Conservation (phyloP, 2,113 vertebrate genomes). For the Bambusicola thoracicus region DNA sequence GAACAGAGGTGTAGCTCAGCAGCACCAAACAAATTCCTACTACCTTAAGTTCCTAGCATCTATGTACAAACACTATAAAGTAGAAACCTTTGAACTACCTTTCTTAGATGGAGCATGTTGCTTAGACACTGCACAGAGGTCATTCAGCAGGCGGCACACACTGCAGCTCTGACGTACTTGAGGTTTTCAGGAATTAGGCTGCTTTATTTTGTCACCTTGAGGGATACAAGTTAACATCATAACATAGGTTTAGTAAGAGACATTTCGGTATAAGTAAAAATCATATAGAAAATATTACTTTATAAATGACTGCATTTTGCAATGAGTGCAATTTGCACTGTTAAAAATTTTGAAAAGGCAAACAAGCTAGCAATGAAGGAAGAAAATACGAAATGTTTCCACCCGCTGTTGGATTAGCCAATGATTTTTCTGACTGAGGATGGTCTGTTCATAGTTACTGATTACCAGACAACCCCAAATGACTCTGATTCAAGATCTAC, state of each 20-base stretch:
- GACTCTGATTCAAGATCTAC: neutral
- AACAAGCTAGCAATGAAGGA: neutral
- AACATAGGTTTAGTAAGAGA: neutral
- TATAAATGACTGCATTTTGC: neutral
- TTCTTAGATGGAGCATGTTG: rapidly evolving
- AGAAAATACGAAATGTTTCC: neutral
- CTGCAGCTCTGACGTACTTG: neutral
- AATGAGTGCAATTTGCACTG: too few relatives aligned
- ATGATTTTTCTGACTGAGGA: constrained; percentile 33
- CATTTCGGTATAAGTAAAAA: neutral
- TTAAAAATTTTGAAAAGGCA: neutral
- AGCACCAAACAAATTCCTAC: neutral
- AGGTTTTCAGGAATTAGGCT: neutral
- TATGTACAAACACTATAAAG: neutral
- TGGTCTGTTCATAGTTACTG: neutral
- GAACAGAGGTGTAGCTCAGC: neutral
- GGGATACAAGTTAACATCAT: neutral
- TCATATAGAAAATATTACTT: neutral
- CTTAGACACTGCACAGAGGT: neutral
- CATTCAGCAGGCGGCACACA: neutral
- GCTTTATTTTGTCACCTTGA: neutral
- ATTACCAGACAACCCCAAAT: constrained; percentile 36
- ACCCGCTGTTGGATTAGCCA: neutral
- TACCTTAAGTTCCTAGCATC: neutral
- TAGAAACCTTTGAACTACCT: neutral